These are phyloP conservation scores for Oxygymnocypris stewartii DNA, from an alignment of 2,113 vertebrate species.

Conservation along the genomic window DNA sequence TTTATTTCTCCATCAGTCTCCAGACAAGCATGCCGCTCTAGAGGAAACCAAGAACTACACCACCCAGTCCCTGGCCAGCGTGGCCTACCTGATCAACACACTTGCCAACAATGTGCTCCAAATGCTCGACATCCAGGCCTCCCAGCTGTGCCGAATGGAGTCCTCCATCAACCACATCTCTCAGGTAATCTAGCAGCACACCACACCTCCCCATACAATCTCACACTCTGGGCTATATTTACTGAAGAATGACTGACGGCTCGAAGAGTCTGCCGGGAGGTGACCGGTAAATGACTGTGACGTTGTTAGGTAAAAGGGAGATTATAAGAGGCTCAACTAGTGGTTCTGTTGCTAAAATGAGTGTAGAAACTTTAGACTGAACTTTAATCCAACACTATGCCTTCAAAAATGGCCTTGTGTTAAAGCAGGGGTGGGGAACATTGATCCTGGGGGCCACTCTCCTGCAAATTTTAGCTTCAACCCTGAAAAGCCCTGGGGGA, in stretches of 20 bases:
- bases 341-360: neutral
- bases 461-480: too few relatives aligned
- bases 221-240: neutral
- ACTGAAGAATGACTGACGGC: neutral
- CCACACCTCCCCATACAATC: neutral
- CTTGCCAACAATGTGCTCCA: conserved; percentile 93
- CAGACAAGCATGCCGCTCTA: conserved; percentile 85
- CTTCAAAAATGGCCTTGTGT: neutral
- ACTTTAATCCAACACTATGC: neutral
- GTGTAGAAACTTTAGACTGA: neutral
- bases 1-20: conserved; percentile 69
- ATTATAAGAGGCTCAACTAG: neutral
- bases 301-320: neutral
- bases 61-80: conserved; percentile 88
- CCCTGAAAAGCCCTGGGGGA: too few relatives aligned
- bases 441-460: too few relatives aligned
- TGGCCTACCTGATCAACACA: conserved; percentile 91
- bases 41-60: conserved; percentile 94
- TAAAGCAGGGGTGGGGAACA: too few relatives aligned
- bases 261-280: neutral
- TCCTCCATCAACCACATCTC: conserved; percentile 93
- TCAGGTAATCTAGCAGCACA: conserved; percentile 75
- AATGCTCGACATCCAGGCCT: conserved; percentile 91
- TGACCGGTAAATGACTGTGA: neutral
- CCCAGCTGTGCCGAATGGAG: conserved; percentile 89